Base-by-base conservation (phyloP, 1,140 invertebrate genomes). In the Diorhabda elongata region DNA sequence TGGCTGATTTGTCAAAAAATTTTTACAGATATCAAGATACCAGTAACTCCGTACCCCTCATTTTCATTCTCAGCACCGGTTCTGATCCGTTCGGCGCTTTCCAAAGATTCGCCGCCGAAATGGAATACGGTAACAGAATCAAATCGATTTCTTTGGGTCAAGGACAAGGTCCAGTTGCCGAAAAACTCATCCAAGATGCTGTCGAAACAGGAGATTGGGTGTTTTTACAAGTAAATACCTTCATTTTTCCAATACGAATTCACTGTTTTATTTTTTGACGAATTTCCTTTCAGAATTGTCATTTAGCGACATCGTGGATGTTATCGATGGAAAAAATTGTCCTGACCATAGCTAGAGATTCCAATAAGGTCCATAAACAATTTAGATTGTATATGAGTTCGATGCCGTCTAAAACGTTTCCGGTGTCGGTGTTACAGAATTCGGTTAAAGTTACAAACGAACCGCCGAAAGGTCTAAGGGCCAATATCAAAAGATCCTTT, bases 381-480 rank as follows among this genome's bases (percentile, higher is more conserved):
- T 98, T 96, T 80, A 85, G 95, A 44, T 82, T 98, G 0, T 97
- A 87, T 82, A 81, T 97, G 43, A 97, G 94, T 67, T 96, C 94
- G 4, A 96, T 90, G 93, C 95, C 87, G 69, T 91, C 83, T 41
- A 86, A 81, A n/a, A 83, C 85, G n/a, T 98, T 98, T 79, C 95
- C 95, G 0, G 92, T 96, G 0, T 92, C 92, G 0, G 89, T 97
- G 2, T 84, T 97, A 4, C 94, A 97, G 79, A 96, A 96, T 78
- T 92, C 94, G 52, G 90, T 97, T 0, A 97, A 97, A 83, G 93
- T 97, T 58, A 97, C 94, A 0, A 96, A 95, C 77, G 95, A 97
- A 79, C 92, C 94, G 0, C 94, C 95, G 0, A 95, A 93, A 83
- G 94, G 95, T 1, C 82, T 97, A 1, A 87, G 89, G 74, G 87